Conservation (phyloP, 1,140 invertebrate species). For the Bombus terrestris region DNA sequence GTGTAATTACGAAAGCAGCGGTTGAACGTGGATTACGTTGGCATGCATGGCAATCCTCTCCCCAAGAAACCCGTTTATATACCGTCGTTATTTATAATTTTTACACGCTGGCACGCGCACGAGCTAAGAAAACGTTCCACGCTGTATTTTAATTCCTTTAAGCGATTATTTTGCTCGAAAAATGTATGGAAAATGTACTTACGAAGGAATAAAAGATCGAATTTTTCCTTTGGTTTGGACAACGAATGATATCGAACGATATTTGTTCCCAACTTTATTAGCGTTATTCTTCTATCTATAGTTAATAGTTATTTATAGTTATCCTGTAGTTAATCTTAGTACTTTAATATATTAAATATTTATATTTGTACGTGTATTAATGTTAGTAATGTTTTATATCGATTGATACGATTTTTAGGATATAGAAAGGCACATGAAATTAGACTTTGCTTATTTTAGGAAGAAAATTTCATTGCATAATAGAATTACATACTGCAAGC, state of each 20-base stretch:
- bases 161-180: background rate
- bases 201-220: background rate
- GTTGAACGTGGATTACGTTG: background rate
- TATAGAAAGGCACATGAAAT: too few species aligned
- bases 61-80: slow-evolving; percentile 7
- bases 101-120: background rate
- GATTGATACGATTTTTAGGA: too few species aligned
- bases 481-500: too few species aligned
- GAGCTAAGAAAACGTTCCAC: background rate
- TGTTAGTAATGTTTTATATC: too few species aligned
- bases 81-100: slow-evolving; percentile 12
- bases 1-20: slow-evolving; percentile 29
- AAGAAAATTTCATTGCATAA: too few species aligned
- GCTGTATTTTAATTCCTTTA: background rate
- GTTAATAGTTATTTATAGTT: too few species aligned
- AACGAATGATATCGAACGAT: background rate
- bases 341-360: too few species aligned
- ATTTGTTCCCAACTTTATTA: background rate
- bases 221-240: background rate
- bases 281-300: too few species aligned
- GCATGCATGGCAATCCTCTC: background rate
- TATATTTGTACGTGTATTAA: too few species aligned
- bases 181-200: background rate
- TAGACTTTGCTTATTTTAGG: too few species aligned
- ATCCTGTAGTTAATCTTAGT: too few species aligned